phyloP scores from a whole-genome alignment of 1,140 invertebrate species.

The Diorhabda sublineata region DNA sequence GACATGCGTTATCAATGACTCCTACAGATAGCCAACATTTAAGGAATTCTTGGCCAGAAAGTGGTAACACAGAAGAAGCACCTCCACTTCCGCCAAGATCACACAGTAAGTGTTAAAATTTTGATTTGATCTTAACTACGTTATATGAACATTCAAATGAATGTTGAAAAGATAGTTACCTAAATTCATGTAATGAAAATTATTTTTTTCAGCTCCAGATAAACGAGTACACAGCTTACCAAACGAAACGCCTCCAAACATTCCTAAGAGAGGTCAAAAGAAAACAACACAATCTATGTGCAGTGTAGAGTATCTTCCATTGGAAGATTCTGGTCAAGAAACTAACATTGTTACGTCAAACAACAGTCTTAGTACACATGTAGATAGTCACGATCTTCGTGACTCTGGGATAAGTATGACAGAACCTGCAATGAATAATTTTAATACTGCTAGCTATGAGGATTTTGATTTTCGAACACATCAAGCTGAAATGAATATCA shows the following conservation, averaged over 20 bases:
- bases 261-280: slow-evolving; percentile 56
- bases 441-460: slow-evolving; percentile 56
- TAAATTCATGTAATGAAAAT: no score
- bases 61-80: slow-evolving; percentile 51
- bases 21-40: slow-evolving; percentile 48
- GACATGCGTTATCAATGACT: slow-evolving; percentile 52
- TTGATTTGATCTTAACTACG: background rate
- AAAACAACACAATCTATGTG: slow-evolving; percentile 47
- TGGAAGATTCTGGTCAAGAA: slow-evolving; percentile 37
- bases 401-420: slow-evolving; percentile 56
- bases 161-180: background rate
- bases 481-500: slow-evolving; percentile 47
- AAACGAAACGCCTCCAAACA: slow-evolving; percentile 53
- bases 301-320: slow-evolving; percentile 37
- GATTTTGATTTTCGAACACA: slow-evolving; percentile 54
- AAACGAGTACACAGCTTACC: slow-evolving; percentile 50
- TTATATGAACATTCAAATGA: background rate
- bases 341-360: slow-evolving; percentile 44
- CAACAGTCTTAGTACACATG: slow-evolving; percentile 32
- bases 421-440: slow-evolving; percentile 49
- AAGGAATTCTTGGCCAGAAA: slow-evolving; percentile 59
- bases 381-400: slow-evolving; percentile 49
- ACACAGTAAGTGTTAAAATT: slow-evolving; percentile 49
- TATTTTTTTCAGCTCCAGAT: slow-evolving; percentile 50
- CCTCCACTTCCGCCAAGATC: slow-evolving; percentile 60